phyloP scores from a whole-genome alignment of 1,140 invertebrate genomes.

The Drosophila mauritiana region DNA sequence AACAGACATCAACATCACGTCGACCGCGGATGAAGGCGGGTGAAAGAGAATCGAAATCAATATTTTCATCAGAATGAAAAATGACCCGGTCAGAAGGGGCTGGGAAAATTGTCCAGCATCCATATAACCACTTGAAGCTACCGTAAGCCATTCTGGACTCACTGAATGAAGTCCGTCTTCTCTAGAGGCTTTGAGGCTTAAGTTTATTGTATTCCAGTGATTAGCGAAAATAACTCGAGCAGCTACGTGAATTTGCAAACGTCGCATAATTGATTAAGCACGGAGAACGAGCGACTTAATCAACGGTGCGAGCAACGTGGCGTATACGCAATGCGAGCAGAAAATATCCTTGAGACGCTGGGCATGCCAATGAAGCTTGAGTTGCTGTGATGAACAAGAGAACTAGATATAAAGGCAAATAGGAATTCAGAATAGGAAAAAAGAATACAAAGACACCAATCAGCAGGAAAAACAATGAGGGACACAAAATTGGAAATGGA shows the following conservation, averaged over 20 bases:
- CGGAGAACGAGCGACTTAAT: conserved; percentile 69
- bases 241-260: conserved; percentile 60
- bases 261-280: conserved; percentile 76
- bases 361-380: conserved; percentile 30
- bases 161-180: conserved; percentile 40
- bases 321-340: conserved; percentile 64
- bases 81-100: conserved; percentile 40
- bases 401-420: conserved; percentile 21
- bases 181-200: conserved; percentile 22
- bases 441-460: conserved; percentile 72
- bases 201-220: conserved; percentile 53
- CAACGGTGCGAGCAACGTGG: conserved; percentile 65
- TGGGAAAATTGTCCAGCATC: conserved; percentile 51
- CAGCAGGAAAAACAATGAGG: conserved; percentile 65
- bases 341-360: conserved; percentile 10
- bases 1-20: conserved; percentile 78
- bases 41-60: conserved; percentile 61
- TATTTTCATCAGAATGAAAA: conserved; percentile 80
- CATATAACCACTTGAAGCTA: conserved; percentile 55
- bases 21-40: conserved; percentile 9
- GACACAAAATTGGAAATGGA: conserved; percentile 31
- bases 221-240: conserved; percentile 60
- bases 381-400: conserved; percentile 33
- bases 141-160: conserved; percentile 37
- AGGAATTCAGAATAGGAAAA: conserved; percentile 28